Conservation (phyloP, 2,113 vertebrate genomes). For the Anolis sagrei region DNA sequence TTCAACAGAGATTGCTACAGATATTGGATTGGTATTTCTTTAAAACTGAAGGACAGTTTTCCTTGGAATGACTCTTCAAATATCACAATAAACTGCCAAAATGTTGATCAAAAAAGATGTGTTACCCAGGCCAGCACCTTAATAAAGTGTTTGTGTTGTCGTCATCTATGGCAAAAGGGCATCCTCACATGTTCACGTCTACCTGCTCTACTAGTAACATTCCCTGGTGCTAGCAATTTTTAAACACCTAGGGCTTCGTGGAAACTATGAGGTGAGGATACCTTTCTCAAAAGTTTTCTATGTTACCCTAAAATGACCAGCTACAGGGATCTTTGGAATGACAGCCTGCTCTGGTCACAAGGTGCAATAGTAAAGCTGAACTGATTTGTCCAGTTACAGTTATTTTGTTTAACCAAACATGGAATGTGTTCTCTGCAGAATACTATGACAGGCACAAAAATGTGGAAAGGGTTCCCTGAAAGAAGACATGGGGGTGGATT, state of each 20-base stretch:
- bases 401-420: not conserved
- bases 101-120: slow-evolving; percentile 10
- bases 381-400: not conserved
- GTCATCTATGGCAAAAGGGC: slow-evolving; percentile 31
- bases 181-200: not conserved
- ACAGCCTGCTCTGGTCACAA: not conserved
- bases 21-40: not conserved
- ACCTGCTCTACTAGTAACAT: not conserved
- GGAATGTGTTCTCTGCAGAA: not conserved
- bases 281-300: not conserved
- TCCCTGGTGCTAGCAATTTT: too few relatives aligned
- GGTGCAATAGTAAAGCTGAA: not conserved
- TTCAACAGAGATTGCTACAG: not conserved
- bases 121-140: slow-evolving; percentile 5
- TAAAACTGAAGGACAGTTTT: not conserved
- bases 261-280: not conserved
- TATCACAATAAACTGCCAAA: not conserved
- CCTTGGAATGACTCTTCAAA: not conserved
- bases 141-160: not conserved
- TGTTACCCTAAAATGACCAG: not conserved
- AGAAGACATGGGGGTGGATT: not conserved
- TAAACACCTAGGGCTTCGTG: not conserved
- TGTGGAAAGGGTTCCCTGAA: not conserved
- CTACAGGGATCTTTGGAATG: not conserved
- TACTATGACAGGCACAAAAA: not conserved